Base-by-base conservation (phyloP, 2,888 invertebrate genomes). In the Melipona beecheii region DNA sequence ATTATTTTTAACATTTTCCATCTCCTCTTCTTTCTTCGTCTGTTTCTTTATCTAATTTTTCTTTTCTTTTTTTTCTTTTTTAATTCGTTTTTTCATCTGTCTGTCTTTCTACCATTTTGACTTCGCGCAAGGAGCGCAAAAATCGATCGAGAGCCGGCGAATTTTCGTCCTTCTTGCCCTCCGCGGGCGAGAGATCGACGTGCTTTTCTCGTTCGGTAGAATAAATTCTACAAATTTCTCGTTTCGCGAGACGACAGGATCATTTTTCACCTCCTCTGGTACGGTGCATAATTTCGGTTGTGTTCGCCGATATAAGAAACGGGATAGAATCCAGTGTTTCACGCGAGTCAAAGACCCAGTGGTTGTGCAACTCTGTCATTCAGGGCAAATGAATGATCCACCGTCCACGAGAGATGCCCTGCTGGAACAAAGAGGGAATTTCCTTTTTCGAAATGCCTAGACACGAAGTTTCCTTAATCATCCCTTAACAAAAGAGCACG, bases 401-500 rank as follows among this genome's bases (percentile, higher is more conserved):
- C 43, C 43, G 43, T 43, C 43, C 11, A 43, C 43, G 43, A 43
- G 9, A 9, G 43, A 43, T 43, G 43, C 9, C 43, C 43, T 1
- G 43, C 9, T 43, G 27, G 1, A 62, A 31, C 17, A 13, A 24
- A 60, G 13, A 49, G 31, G 31, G 13, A 49, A 58, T 27, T 60
- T 4, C 5, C 27, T 62, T n/a, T 21, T n/a, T 2, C 21, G 17
- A 56, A 72, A n/a, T 36, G 2, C 52, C 4, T 27, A 24, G 3
- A 2, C n/a, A 15, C 65, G 50, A 49, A 43, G 43, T 43, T 43
- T 43, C 31, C n/a, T 68, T 27, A 31, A 75, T 68, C 64, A 69
- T 76, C 43, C 62, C 9, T 43, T 9, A 50, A 83, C 75, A 72
- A 81, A 58, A 21, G 72, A 58, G 75, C 64, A 81, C 58, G 75